A percentile compares a stretch with the other conserved stretches of the same genome.
These are phyloP conservation scores for Chrysogorgia sp. DNA, from an alignment of 92 coral and sea anemone genomes.

Conservation along the genomic window DNA sequence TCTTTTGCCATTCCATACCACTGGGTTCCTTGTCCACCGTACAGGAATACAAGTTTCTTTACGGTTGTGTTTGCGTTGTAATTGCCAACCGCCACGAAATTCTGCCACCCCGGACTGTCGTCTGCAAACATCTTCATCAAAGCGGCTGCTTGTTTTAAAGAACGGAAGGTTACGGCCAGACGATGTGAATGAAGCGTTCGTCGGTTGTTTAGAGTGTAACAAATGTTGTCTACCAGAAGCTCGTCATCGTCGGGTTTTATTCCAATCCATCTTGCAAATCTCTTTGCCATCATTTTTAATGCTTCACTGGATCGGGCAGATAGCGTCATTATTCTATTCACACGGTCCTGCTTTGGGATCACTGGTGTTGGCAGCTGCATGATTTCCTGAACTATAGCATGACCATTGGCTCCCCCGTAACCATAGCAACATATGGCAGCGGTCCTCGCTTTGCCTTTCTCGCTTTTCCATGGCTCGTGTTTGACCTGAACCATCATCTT, in stretches of 20 bases:
- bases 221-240: constrained; percentile 50
- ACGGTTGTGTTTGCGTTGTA: background rate
- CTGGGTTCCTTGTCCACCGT: constrained; percentile 84
- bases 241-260: constrained; percentile 45
- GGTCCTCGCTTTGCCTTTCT: constrained; percentile 60
- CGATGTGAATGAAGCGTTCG: constrained; percentile 71
- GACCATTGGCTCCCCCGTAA: constrained; percentile 85
- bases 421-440: constrained; percentile 87
- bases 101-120: constrained; percentile 54
- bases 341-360: constrained; percentile 8
- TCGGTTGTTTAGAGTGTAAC: constrained; percentile 81
- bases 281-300: constrained; percentile 54
- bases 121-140: constrained; percentile 53
- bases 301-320: constrained; percentile 71
- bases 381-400: constrained; percentile 69
- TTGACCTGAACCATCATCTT: constrained; percentile 68
- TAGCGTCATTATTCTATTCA: constrained; percentile 54
- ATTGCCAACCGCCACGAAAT: constrained; percentile 47
- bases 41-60: constrained; percentile 70
- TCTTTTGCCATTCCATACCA: constrained; percentile 91
- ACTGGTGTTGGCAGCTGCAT: background rate
- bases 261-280: constrained; percentile 59
- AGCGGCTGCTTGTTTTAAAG: constrained; percentile 61
- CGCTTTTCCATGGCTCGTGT: constrained; percentile 63
- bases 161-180: constrained; percentile 62